Base-by-base conservation (phyloP, 2,797 vertebrate species). In the Ataeniobius toweri region DNA sequence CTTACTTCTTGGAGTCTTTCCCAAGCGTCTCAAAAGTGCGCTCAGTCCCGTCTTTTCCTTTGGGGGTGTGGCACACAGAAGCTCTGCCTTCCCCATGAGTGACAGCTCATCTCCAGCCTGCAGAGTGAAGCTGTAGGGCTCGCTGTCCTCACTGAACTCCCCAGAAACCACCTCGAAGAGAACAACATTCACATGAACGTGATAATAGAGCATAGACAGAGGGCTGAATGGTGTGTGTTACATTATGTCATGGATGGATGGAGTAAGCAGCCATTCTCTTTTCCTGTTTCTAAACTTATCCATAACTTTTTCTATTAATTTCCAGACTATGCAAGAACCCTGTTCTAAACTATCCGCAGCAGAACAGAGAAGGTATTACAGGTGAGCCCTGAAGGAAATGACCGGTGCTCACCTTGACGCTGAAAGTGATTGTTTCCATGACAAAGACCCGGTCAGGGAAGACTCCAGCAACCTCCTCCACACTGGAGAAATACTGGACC, bases 121-220 rank as follows among this genome's bases (percentile, higher is more conserved):
- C 93, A 99, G 94, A 6, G 97, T 98, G 94, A 99, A 99, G 94
- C 98, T 99, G 92, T 99, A 99, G 44, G 97, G 96, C 92, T 99
- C 98, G 51, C 98, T 99, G 95, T 99, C 98, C 92, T 99, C 98
- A 28, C 98, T 99, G 96, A 99, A 99, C 93, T 99, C 98, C 2
- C 98, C 98, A 0, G 98, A 99, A 79, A 98, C 97, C 91, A 99
- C 98, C 98, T 99, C 90, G 53, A 76, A 83, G 26, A 71, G 14
- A 84, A 51, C 78, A 71, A 81, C 0, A 14, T 12, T 5, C 12
- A 71, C 7, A n/a, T 6, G n/a, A 39, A 50, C 44, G 24, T 50
- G n/a, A 28, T 71, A 3, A 53, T 69, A 55, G 14, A 71, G 18
- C 51, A 12, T 44, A 61, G 13, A 31, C 26, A 14, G 31, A 63